phyloP scores from a whole-genome alignment of 2,113 vertebrate genomes.

The Phrynosoma platyrhinos region DNA sequence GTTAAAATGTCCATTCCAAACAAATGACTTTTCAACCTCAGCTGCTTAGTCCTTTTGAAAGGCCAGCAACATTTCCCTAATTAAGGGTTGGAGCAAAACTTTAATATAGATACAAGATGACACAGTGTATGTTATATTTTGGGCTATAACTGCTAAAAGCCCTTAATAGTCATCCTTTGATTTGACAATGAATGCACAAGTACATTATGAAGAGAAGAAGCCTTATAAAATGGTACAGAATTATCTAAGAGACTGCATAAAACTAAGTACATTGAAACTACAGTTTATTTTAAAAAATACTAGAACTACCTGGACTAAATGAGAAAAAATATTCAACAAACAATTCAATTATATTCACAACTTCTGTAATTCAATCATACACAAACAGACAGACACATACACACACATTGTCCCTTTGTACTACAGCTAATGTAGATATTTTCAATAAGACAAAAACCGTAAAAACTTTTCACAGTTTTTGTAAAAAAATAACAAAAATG shows the following conservation, averaged over 20 bases:
- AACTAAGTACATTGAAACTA: no score
- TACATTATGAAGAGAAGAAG: background rate
- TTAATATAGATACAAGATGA: background rate
- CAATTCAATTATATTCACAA: background rate
- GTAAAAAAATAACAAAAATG: background rate
- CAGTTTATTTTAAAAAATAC: background rate
- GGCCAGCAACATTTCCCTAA: background rate
- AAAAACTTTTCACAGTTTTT: no score
- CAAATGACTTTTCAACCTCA: background rate
- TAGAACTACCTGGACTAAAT: background rate
- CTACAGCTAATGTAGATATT: rapidly evolving
- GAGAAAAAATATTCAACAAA: background rate
- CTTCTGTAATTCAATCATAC: rapidly evolving
- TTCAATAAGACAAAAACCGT: rapidly evolving
- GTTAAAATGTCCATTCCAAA: conserved; percentile 1
- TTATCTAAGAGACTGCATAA: background rate
- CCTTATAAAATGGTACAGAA: background rate
- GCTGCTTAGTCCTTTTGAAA: background rate
- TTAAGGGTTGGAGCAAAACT: conserved; percentile 1
- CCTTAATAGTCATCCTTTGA: background rate
- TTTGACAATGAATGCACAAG: background rate
- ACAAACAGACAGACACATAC: background rate
- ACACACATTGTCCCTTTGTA: background rate
- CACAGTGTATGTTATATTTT: background rate
- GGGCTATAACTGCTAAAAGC: background rate